Evolutionary conservation across 2,888 invertebrate species (phyloP), one percentile per base, ranked within the genome.

Genomic region (Abscondita cerata): DNA sequence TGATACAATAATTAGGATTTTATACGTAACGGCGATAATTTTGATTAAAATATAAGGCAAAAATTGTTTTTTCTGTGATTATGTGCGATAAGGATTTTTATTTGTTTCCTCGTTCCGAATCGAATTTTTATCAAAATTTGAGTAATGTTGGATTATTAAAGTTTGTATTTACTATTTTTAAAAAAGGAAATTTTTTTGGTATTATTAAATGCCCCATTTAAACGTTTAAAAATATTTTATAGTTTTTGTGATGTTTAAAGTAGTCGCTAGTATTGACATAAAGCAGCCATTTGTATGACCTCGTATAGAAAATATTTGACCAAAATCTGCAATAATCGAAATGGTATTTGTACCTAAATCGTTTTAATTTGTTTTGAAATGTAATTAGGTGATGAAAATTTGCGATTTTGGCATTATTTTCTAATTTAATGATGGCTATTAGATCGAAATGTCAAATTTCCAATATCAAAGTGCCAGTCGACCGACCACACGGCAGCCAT

Each of bases 401-500:
- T 59, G 55, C 57, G 41, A 66, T 64, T 72, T 74, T 70, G 52
- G 61, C 69, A 58, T 64, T 72, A 73, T 72, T 74, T 75, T 69
- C 63, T 38, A 19, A 47, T 67, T 67, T 70, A 63, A 56, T 20
- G 40, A 36, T 31, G 46, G 31, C 58, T 60, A 61, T 68, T 68
- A 52, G 40, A 13, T 40, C 44, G 34, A 55, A 64, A 68, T 66
- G 57, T 57, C 58, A 57, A 56, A 48, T 64, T 64, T 64, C 52
- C 56, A 50, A 47, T 59, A 57, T 58, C 55, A 60, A 66, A 55
- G 47, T 52, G 46, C 18, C 64, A 62, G 52, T 50, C 61, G 54
- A 60, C 52, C 59, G 34, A 59, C 62, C 52, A 57, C 70, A 67
- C 69, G 78, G 75, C 79, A 73, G 80, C 80, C 80, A 80, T 80